Conservation (phyloP, 2,797 vertebrate genomes). For the Orestias chungarensis region DNA sequence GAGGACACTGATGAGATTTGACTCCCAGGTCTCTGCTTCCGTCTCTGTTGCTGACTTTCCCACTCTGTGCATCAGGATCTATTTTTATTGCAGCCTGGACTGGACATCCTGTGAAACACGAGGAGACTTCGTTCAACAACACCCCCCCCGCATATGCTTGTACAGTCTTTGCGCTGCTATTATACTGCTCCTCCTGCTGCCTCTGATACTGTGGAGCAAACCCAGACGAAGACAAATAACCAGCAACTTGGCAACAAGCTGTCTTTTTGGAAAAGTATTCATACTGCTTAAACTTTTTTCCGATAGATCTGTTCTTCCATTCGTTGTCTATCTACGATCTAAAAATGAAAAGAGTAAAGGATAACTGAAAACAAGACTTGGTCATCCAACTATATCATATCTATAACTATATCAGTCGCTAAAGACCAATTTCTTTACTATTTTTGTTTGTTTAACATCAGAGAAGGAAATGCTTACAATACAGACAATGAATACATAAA, state of each 20-base stretch:
- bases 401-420: too few relatives aligned
- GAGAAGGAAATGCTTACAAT: background rate
- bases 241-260: background rate
- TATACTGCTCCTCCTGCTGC: background rate
- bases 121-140: conserved; percentile 53
- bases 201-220: background rate
- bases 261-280: background rate
- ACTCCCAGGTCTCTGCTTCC: conserved; percentile 79
- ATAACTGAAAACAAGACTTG: background rate
- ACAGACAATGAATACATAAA: background rate
- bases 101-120: conserved; percentile 74
- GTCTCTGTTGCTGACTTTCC: conserved; percentile 79
- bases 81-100: conserved; percentile 82
- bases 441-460: background rate
- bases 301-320: background rate
- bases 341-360: background rate
- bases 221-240: background rate
- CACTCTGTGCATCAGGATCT: conserved; percentile 75
- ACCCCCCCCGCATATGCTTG: conserved; percentile 36
- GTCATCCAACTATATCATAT: background rate
- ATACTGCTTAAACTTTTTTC: too few relatives aligned
- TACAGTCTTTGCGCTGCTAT: conserved; percentile 18
- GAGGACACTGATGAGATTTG: conserved; percentile 72
- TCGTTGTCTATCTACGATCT: background rate
- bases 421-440: background rate